These are phyloP conservation scores for Penaeus indicus DNA, from an alignment of 1,140 invertebrate genomes.

Conservation along the genomic window DNA sequence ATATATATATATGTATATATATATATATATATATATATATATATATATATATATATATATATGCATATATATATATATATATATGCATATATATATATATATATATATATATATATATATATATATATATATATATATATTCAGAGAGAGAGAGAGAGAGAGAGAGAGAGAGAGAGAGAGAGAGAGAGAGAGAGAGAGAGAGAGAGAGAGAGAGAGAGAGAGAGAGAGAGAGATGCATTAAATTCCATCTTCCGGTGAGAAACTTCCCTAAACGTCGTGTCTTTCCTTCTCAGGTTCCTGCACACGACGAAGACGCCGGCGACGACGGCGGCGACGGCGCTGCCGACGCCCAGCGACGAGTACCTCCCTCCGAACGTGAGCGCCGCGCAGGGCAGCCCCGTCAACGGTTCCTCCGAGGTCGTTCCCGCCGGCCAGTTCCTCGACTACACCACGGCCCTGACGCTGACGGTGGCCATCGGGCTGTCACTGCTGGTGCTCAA, in stretches of 20 bases:
- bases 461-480: constrained; percentile 92
- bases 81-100: no score
- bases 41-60: no score
- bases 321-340: constrained; percentile 68
- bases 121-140: no score
- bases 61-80: no score
- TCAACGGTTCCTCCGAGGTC: constrained; percentile 45
- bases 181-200: no score
- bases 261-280: background rate
- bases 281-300: constrained; percentile 43
- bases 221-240: background rate
- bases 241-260: background rate
- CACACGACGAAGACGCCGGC: constrained; percentile 62
- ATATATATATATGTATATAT: no score
- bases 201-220: no score
- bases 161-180: no score
- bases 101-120: no score
- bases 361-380: constrained; percentile 64
- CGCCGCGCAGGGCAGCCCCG: constrained; percentile 60
- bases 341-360: constrained; percentile 67
- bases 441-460: constrained; percentile 86
- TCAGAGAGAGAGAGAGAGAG: no score
- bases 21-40: no score
- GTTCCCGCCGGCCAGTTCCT: constrained; percentile 42
- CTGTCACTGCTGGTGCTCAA: constrained; percentile 91